phyloP scores from a whole-genome alignment of 2,113 vertebrate species.

The Scopus umbretta region DNA sequence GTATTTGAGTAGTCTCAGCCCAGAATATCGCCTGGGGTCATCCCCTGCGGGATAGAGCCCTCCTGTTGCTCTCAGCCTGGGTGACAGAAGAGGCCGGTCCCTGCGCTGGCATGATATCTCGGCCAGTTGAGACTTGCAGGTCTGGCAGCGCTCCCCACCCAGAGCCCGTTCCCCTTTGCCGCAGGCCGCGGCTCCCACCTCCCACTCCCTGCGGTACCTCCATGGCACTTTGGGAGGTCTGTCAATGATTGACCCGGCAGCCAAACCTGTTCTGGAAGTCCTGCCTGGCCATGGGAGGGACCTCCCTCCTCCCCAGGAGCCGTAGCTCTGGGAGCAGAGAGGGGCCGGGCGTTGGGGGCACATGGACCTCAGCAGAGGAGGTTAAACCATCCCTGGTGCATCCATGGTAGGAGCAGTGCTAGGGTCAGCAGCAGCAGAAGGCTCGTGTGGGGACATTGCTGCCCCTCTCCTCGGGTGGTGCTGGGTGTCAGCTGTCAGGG shows the following conservation, averaged over 20 bases:
- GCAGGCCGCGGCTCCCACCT: not conserved
- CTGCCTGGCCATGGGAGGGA: not conserved
- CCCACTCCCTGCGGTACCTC: not conserved
- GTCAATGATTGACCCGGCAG: conserved; percentile 31
- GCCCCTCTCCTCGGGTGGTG: not conserved
- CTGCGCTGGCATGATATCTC: accelerated
- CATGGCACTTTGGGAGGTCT: not conserved
- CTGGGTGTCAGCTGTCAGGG: not conserved
- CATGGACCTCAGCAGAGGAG: accelerated
- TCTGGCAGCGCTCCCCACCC: not conserved
- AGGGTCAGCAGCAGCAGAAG: not conserved
- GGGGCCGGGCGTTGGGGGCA: not conserved
- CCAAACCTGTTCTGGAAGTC: conserved; percentile 45
- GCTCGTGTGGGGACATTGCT: not conserved
- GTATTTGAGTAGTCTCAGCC: not conserved
- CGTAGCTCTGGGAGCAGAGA: not conserved
- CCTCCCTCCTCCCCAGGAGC: not conserved
- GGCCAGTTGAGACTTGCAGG: not conserved
- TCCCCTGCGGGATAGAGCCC: not conserved
- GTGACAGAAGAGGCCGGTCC: not conserved
- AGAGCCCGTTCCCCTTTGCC: not conserved
- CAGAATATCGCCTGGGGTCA: not conserved
- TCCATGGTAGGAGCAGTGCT: not conserved
- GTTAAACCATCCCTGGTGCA: not conserved
- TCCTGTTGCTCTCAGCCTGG: not conserved